Evolutionary conservation across 2,113 vertebrate species (phyloP).

Genomic region (Sinosuthora webbiana): DNA sequence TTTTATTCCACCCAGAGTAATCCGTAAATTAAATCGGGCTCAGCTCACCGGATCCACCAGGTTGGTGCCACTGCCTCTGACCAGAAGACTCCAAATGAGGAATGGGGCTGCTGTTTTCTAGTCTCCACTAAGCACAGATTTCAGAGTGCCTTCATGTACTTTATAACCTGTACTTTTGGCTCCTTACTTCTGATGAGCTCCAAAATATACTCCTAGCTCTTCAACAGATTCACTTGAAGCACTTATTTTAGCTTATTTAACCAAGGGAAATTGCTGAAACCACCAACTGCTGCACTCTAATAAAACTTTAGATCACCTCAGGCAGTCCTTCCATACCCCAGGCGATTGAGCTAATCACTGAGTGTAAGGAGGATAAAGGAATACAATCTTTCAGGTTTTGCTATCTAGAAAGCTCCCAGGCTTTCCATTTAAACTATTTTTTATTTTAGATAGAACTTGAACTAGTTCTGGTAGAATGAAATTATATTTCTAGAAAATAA

Average conservation of each 20-base stretch:
- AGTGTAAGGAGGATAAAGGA: neutral
- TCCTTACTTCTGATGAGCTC: neutral
- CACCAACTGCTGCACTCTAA: neutral
- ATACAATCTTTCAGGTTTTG: neutral
- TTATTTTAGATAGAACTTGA: neutral
- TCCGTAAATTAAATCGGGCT: rapidly evolving
- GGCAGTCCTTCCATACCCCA: neutral
- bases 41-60: neutral
- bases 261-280: neutral
- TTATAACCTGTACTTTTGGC: neutral
- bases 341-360: neutral
- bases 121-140: neutral
- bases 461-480: neutral
- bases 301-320: neutral
- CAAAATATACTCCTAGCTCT: neutral
- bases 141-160: neutral
- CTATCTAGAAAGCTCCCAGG: neutral
- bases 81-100: neutral
- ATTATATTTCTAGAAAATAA: neutral
- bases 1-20: neutral
- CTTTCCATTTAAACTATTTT: neutral
- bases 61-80: neutral
- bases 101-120: neutral
- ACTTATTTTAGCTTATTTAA: neutral
- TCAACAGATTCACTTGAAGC: neutral